Conservation (phyloP, 2,888 invertebrate species). For the Tipula confusa region DNA sequence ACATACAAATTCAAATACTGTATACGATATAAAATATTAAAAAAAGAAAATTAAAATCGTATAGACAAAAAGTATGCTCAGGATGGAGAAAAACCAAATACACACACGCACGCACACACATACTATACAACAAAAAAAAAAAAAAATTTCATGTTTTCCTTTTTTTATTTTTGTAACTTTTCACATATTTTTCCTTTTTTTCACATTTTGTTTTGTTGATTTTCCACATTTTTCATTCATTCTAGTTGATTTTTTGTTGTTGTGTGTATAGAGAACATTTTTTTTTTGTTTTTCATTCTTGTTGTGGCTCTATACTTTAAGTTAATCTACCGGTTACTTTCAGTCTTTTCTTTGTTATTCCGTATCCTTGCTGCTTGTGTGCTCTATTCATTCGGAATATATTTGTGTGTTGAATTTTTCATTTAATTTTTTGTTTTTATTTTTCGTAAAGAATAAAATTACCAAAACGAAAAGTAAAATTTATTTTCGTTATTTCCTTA, state of each 20-base stretch:
- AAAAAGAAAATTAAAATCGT: too few species aligned
- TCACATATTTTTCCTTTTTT: not conserved
- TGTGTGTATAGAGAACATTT: not conserved
- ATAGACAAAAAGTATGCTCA: not conserved
- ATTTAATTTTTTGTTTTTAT: not conserved
- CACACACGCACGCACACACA: too few species aligned
- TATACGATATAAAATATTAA: not conserved
- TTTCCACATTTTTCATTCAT: slow-evolving; percentile 5
- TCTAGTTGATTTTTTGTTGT: slow-evolving; percentile 7
- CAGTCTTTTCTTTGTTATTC: slow-evolving; percentile 17
- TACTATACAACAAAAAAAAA: not conserved
- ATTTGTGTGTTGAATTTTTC: not conserved
- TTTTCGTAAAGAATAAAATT: not conserved
- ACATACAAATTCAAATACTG: not conserved
- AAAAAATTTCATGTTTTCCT: not conserved
- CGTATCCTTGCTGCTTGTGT: not conserved
- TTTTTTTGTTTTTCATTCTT: too few species aligned
- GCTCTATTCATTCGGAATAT: not conserved
- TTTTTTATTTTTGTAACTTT: not conserved
- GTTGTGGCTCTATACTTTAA: not conserved
- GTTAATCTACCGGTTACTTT: slow-evolving; percentile 20
- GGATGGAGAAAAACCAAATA: not conserved
- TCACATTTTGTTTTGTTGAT: not conserved
- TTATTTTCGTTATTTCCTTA: not conserved
- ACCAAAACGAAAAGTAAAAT: not conserved